Evolutionary conservation across 1,140 invertebrate species (phyloP), one percentile per base, ranked within the genome.

Genomic region (Penaeus chinensis): DNA sequence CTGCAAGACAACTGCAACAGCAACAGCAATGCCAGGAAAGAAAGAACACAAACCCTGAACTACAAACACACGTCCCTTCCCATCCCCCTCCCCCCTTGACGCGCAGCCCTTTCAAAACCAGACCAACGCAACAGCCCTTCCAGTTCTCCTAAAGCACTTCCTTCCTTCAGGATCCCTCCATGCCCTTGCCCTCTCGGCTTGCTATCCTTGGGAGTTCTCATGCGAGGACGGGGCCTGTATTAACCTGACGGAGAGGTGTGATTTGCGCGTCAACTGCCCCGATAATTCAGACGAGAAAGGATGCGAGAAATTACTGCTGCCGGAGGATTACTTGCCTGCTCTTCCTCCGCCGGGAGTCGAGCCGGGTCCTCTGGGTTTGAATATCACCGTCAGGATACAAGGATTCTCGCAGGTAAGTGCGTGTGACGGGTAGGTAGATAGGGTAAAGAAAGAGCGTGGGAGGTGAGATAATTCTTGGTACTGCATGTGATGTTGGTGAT

Each of bases 151-250:
- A 5, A 1, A 69, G n/a, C 3, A 8, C 80, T 20, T 66, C 18
- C 32, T 10, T 83, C n/a, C 69, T 37, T n/a, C 66, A 84, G 82
- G 66, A n/a, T 20, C 66, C 24, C 13, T 27, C 24, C 27, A 74
- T 4, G 27, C 42, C 54, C 82, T 84, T 11, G 76, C 66, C 47
- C 71, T 84, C 37, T 84, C 66, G 3, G 66, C 82, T 11, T 84
- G 82, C n/a, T 84, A 84, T 66, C 63, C 32, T 60, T 32, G 76
- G 66, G 82, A 84, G n/a, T 84, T 69, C 27, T 27, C 18, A 20
- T 86, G 84, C 76, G 54, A 78, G 32, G 77, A 79, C 60, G 84
- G 60, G n/a, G 27, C 74, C 19, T 82, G 61, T 19, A 32, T 82
- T 13, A 47, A 82, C 61, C 27, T 62, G 54, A 47, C 32, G 18